Evolutionary conservation across 1,140 invertebrate species (phyloP).

Genomic region (Nebria ingens): DNA sequence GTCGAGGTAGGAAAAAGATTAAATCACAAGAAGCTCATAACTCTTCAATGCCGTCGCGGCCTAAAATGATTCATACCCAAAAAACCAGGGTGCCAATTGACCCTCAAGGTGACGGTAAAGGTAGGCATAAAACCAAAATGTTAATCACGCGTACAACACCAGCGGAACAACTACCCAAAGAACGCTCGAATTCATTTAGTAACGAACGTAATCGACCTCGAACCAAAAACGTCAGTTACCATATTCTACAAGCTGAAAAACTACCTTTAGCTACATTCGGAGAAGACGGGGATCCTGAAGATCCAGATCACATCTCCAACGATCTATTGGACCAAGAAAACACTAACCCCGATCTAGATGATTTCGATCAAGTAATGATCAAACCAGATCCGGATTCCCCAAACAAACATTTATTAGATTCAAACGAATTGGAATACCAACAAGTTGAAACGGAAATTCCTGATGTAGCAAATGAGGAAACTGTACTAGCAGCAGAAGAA

Average conservation of each 20-base stretch:
- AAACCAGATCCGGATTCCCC: slow-evolving; percentile 17
- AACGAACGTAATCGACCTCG: slow-evolving; percentile 44
- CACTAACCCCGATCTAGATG: slow-evolving; percentile 25
- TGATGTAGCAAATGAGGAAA: slow-evolving; percentile 16
- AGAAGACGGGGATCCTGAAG: background rate
- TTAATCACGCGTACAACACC: slow-evolving; percentile 45
- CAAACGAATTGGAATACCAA: background rate
- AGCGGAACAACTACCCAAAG: slow-evolving; percentile 33
- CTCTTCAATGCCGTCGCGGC: slow-evolving; percentile 37
- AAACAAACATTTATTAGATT: slow-evolving; percentile 9
- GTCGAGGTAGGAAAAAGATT: slow-evolving; percentile 34
- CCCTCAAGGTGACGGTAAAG: slow-evolving; percentile 39
- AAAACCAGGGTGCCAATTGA: slow-evolving; percentile 47
- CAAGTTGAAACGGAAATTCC: slow-evolving; percentile 1
- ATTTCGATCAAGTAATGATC: slow-evolving; percentile 23
- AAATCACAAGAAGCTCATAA: slow-evolving; percentile 25
- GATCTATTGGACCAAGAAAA: slow-evolving; percentile 28
- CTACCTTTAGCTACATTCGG: slow-evolving; percentile 32
- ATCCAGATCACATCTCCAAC: background rate
- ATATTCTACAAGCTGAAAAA: slow-evolving; percentile 36
- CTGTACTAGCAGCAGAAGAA: slow-evolving; percentile 16
- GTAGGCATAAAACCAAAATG: slow-evolving; percentile 45
- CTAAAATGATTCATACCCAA: slow-evolving; percentile 64
- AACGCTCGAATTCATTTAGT: slow-evolving; percentile 20
- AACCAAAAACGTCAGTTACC: slow-evolving; percentile 54